phyloP scores from a whole-genome alignment of 2,113 vertebrate genomes.

The Sceloporus tristichus region DNA sequence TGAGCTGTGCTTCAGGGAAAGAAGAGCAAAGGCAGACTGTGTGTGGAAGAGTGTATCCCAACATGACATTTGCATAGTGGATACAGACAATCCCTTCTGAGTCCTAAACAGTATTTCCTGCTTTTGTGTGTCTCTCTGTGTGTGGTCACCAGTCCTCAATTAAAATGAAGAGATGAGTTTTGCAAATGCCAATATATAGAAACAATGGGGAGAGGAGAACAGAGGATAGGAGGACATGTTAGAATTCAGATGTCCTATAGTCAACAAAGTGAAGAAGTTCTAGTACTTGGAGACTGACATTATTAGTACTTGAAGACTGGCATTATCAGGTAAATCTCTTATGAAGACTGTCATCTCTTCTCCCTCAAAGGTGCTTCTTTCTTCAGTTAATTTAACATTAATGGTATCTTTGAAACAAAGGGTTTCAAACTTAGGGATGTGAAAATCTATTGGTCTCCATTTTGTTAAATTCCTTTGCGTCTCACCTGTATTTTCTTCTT shows the following conservation, averaged over 20 bases:
- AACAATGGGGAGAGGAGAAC: slow-evolving; percentile 14
- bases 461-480: not conserved
- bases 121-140: slow-evolving; percentile 55
- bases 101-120: slow-evolving; percentile 72
- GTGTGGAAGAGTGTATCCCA: slow-evolving; percentile 52
- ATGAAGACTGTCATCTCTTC: no score
- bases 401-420: slow-evolving; percentile 44
- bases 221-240: slow-evolving; percentile 28
- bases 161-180: slow-evolving; percentile 66
- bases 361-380: slow-evolving; percentile 18
- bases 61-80: slow-evolving; percentile 55
- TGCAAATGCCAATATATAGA: slow-evolving; percentile 60
- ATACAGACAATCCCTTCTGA: slow-evolving; percentile 64
- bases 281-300: no score
- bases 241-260: slow-evolving; percentile 43
- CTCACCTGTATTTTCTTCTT: not conserved
- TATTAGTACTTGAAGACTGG: no score
- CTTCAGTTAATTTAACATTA: slow-evolving; percentile 28
- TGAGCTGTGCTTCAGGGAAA: slow-evolving; percentile 52
- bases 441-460: not conserved
- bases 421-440: slow-evolving; percentile 36
- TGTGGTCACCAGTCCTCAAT: slow-evolving; percentile 50
- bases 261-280: not conserved
- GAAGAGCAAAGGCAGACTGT: slow-evolving; percentile 10
- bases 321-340: no score